Base-by-base conservation (phyloP, 2,888 invertebrate species). In the Ectobius pallidus region DNA sequence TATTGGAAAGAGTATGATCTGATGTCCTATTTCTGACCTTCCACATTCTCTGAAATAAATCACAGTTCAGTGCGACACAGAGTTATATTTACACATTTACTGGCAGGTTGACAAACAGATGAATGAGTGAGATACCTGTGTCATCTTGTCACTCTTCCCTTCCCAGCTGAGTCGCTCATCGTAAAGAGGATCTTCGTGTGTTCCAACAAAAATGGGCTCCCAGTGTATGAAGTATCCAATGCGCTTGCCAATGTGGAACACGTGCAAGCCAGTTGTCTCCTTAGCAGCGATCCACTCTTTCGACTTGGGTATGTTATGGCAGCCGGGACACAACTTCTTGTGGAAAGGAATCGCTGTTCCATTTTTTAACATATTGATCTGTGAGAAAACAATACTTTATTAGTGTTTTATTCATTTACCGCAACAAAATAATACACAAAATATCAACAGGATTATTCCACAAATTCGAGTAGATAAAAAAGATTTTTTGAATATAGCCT, bases 131-230 rank as follows among this genome's bases (percentile, higher is more conserved):
- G n/a, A n/a, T 82, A 95, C 96, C 91, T 96, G 96, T 74, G 95
- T 94, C 96, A 96, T 96, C 85, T 96, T 96, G 84, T 97, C 96
- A 83, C 94, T 92, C 84, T 94, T 94, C 55, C 96, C 96, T 81
- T 97, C 96, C 96, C 96, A 96, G 81, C 94, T 94, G 75, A 96
- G 89, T 80, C 96, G 87, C 82, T 96, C 96, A 78, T 96, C 96
- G 81, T 96, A 96, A 77, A 92, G 86, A 0, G 96, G 95, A 79
- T 95, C 96, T 22, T 88, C 86, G 82, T 96, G 92, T 0, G 95
- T 95, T 20, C 96, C 96, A 74, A 97, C 95, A 80, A 93, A 96
- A 78, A 96, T 95, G 11, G 96, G 96, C 84, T 96, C 96, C 96
- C 96, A 96, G 81, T 93, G 93, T 34, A 92, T 87, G 81, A 88